Percentiles rank a stretch among this genome's conserved stretches.
Evolutionary conservation across 2,113 vertebrate genomes (phyloP).

Genomic region (Stigmatopora nigra): DNA sequence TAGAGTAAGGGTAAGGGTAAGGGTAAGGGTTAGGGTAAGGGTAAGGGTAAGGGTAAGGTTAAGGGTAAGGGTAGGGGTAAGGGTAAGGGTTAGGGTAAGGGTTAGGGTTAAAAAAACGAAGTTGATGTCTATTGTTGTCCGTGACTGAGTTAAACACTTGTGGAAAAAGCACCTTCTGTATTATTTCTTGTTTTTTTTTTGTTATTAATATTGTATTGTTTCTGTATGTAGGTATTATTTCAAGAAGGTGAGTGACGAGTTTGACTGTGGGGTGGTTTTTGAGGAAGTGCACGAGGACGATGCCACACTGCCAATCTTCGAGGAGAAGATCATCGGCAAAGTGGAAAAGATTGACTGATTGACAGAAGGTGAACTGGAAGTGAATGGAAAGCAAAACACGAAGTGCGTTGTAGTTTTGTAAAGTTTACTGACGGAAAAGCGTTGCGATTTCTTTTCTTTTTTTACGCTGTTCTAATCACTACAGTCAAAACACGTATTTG

Average conservation of each 20-base stretch:
- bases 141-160: no score
- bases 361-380: conserved; percentile 40
- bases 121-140: no score
- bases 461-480: conserved; percentile 35
- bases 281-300: conserved; percentile 90
- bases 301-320: conserved; percentile 80
- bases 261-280: conserved; percentile 92
- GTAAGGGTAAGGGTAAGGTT: no score
- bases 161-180: no score
- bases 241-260: conserved; percentile 94
- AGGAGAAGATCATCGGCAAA: conserved; percentile 92
- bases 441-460: conserved; percentile 80
- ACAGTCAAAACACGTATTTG: conserved; percentile 72
- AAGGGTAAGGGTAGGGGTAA: no score
- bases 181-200: not conserved
- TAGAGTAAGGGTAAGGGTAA: no score
- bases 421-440: conserved; percentile 77
- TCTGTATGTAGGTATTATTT: conserved; percentile 83
- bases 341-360: conserved; percentile 88
- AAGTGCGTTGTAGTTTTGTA: conserved; percentile 81
- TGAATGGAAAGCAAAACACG: conserved; percentile 38
- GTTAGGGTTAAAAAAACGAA: no score
- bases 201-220: not conserved
- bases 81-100: no score
- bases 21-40: no score